A percentile compares a stretch with the other conserved stretches of the same genome.
Evolutionary conservation across 2,888 invertebrate genomes (phyloP).

Genomic region (Tipula unca): DNA sequence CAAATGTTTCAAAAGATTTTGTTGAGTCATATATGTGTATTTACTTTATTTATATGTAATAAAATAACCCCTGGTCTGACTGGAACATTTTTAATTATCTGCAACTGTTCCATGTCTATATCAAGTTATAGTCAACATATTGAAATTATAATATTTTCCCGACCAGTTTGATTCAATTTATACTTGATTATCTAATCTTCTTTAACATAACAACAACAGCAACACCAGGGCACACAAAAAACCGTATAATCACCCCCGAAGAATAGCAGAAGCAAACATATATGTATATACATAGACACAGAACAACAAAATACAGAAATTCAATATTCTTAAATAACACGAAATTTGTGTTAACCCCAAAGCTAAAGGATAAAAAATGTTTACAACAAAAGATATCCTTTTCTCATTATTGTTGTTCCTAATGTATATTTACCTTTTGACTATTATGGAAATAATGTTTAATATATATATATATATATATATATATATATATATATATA

Average conservation of each 20-base stretch:
- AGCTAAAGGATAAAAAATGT: background rate
- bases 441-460: background rate
- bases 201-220: background rate
- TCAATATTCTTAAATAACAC: background rate
- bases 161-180: background rate
- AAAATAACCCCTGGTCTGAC: too few species aligned
- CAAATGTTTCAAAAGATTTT: too few species aligned
- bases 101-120: too few species aligned
- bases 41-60: too few species aligned
- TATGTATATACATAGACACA: background rate
- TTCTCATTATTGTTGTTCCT: background rate
- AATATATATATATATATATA: background rate
- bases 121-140: too few species aligned
- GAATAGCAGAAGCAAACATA: background rate
- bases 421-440: background rate
- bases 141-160: background rate
- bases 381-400: background rate
- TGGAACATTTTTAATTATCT: too few species aligned
- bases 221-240: background rate
- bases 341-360: background rate
- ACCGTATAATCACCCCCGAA: background rate
- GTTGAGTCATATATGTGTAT: too few species aligned
- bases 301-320: background rate
- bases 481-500: too few species aligned
- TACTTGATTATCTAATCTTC: background rate